These are phyloP conservation scores for Erinaceus europaeus DNA, from an alignment of 2,113 vertebrate genomes.

Conservation along the genomic window DNA sequence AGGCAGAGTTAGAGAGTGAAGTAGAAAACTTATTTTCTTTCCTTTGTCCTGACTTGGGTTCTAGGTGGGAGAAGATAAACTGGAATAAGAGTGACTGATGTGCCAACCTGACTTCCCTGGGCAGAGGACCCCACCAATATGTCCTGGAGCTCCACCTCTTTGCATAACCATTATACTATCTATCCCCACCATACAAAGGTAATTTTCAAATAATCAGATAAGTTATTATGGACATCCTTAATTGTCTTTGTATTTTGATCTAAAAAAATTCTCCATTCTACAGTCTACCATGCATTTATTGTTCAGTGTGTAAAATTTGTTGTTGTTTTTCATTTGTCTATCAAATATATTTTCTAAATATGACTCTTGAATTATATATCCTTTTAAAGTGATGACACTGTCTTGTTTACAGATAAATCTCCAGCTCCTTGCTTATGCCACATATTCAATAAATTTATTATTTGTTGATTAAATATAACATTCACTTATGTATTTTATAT, in stretches of 20 bases:
- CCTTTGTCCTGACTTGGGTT: not conserved
- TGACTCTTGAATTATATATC: not conserved
- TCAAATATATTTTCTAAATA: not conserved
- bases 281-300: not conserved
- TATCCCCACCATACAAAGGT: too few relatives aligned
- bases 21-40: not conserved
- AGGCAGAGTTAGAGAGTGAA: not conserved
- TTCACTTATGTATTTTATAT: not conserved
- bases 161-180: too few relatives aligned
- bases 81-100: not conserved
- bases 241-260: not conserved
- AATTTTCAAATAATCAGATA: slow-evolving; percentile 25
- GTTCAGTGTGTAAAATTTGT: not conserved
- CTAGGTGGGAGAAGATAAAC: not conserved
- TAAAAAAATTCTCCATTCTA: not conserved
- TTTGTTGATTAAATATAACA: not conserved
- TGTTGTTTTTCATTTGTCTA: not conserved
- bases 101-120: too few relatives aligned
- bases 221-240: not conserved
- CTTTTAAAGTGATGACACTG: not conserved
- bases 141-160: too few relatives aligned
- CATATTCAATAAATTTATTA: slow-evolving; percentile 15
- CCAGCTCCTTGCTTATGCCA: not conserved
- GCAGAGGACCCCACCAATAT: too few relatives aligned
- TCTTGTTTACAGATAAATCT: not conserved